These are phyloP conservation scores for Drosophila rufa DNA, from an alignment of 1,140 invertebrate species.

Conservation along the genomic window DNA sequence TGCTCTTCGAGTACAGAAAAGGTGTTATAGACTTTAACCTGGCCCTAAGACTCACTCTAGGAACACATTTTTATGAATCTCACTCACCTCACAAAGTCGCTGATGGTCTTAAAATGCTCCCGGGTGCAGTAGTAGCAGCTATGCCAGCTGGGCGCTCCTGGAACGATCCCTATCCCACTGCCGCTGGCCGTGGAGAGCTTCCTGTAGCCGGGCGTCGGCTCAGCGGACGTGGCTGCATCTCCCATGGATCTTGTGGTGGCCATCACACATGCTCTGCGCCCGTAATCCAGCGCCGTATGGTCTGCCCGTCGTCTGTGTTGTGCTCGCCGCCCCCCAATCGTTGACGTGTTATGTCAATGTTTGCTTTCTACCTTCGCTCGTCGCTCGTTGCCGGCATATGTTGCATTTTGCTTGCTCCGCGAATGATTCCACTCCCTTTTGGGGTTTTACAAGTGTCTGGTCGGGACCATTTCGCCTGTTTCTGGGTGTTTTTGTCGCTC, in stretches of 20 bases:
- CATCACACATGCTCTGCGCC: slow-evolving; percentile 67
- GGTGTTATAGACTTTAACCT: no score
- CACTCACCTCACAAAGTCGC: slow-evolving; percentile 86
- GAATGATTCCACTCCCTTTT: background rate
- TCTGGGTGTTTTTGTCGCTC: slow-evolving; percentile 16
- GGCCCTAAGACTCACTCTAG: background rate
- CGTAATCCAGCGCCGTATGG: slow-evolving; percentile 30
- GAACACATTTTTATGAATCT: background rate
- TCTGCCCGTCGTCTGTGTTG: slow-evolving; percentile 13
- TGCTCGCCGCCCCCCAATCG: slow-evolving; percentile 46
- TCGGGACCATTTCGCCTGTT: slow-evolving; percentile 8
- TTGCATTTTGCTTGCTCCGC: slow-evolving; percentile 30
- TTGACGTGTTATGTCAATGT: slow-evolving; percentile 80
- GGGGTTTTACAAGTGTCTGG: background rate
- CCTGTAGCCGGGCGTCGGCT: slow-evolving; percentile 20
- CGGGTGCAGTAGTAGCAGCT: slow-evolving; percentile 87
- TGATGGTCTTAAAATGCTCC: slow-evolving; percentile 85
- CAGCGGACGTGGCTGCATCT: slow-evolving; percentile 13
- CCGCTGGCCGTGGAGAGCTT: slow-evolving; percentile 54
- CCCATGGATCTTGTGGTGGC: slow-evolving; percentile 53
- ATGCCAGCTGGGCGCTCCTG: slow-evolving; percentile 85
- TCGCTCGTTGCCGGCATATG: background rate
- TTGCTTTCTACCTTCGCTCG: slow-evolving; percentile 45
- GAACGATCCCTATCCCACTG: slow-evolving; percentile 3
- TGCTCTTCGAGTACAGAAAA: background rate